Percentiles rank a stretch among this genome's conserved stretches.
Evolutionary conservation across 2,113 vertebrate genomes (phyloP).

Genomic region (Poecile atricapillus): DNA sequence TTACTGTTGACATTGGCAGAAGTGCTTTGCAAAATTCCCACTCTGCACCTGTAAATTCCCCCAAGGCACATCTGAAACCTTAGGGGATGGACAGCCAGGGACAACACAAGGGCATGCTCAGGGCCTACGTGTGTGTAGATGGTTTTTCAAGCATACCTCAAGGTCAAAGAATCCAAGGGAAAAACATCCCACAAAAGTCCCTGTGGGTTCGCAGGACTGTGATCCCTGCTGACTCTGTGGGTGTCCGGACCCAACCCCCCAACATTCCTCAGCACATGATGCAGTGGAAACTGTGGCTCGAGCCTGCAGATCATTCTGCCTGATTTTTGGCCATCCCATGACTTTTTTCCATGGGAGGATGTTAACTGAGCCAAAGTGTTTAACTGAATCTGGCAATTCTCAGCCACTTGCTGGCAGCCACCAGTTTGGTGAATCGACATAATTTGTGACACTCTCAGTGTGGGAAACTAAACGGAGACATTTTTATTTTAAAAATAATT

Average conservation of each 20-base stretch:
- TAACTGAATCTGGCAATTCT: conserved; percentile 61
- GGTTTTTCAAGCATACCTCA: neutral
- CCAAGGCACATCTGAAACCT: neutral
- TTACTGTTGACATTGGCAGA: conserved; percentile 6
- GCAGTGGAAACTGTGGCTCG: conserved; percentile 55
- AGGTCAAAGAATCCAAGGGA: neutral
- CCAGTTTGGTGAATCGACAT: conserved; percentile 39
- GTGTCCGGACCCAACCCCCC: conserved; percentile 5
- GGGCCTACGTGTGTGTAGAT: neutral
- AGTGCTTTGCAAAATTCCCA: neutral
- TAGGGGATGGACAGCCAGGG: neutral
- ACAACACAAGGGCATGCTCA: neutral
- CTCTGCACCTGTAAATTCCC: conserved; percentile 34
- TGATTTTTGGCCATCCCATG: conserved; percentile 47
- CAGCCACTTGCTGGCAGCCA: conserved; percentile 11
- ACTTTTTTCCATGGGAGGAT: conserved; percentile 64
- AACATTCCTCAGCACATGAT: conserved; percentile 53
- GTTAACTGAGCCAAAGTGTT: conserved; percentile 40
- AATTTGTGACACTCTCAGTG: conserved; percentile 51
- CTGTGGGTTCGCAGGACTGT: rapidly evolving
- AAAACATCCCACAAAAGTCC: conserved; percentile 8
- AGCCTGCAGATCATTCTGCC: conserved; percentile 40
- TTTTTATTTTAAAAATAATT: conserved; percentile 6
- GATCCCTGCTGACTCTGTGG: conserved; percentile 32
- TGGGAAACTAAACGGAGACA: conserved; percentile 19